Conservation (phyloP, 2,888 invertebrate genomes). For the Dioctria linearis region DNA sequence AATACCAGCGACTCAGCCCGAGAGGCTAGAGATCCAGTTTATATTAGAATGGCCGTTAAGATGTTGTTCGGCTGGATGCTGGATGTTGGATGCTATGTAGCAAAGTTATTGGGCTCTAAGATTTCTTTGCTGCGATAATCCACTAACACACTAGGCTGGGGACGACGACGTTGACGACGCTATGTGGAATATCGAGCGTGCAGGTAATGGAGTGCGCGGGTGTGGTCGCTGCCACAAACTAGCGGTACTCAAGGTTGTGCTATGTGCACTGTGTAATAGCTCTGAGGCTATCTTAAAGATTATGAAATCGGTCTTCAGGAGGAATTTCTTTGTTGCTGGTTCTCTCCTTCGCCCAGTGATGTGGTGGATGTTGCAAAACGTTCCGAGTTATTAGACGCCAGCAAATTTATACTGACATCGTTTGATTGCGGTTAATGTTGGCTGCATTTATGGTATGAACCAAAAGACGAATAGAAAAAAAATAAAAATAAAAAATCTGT, state of each 20-base stretch:
- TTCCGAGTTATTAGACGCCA: slow-evolving; percentile 58
- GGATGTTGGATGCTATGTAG: neutral
- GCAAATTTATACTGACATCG: slow-evolving; percentile 59
- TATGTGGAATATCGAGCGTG: slow-evolving; percentile 49
- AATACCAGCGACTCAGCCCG: slow-evolving; percentile 41
- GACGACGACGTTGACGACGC: slow-evolving; percentile 40
- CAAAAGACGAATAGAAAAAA: slow-evolving; percentile 21
- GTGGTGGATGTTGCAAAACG: slow-evolving; percentile 58
- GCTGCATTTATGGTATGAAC: slow-evolving; percentile 43
- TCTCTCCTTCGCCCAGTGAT: slow-evolving; percentile 41
- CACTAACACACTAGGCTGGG: slow-evolving; percentile 55
- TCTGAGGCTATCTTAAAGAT: slow-evolving; percentile 58
- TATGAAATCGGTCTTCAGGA: slow-evolving; percentile 63
- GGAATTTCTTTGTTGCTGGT: slow-evolving; percentile 63
- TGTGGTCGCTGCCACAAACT: slow-evolving; percentile 68
- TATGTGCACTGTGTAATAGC: slow-evolving; percentile 58
- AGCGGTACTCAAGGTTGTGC: slow-evolving; percentile 70
- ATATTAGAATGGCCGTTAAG: slow-evolving; percentile 53
- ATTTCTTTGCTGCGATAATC: slow-evolving; percentile 57
- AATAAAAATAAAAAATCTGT: slow-evolving; percentile 36
- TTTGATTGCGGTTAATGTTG: slow-evolving; percentile 58
- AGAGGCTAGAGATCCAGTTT: slow-evolving; percentile 52
- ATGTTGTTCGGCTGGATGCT: slow-evolving; percentile 43
- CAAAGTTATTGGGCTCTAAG: slow-evolving; percentile 45
- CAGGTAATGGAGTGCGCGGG: slow-evolving; percentile 71